Evolutionary conservation across 1,140 invertebrate genomes (phyloP), one percentile per base, ranked within the genome.

Genomic region (Papilio helenus): DNA sequence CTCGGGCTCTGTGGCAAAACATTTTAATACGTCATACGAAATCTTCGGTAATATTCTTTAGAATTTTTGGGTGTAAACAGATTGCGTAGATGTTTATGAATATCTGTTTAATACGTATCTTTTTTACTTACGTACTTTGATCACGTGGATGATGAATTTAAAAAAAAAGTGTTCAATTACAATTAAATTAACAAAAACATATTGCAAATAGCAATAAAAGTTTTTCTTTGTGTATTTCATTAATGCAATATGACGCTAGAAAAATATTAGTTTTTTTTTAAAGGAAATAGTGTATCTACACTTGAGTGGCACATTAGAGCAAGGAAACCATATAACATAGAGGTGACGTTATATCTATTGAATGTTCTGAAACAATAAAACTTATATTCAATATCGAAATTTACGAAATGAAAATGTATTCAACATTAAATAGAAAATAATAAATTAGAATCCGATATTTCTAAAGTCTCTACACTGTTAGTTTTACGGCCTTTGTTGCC

Each of bases 1-100:
- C 20, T 77, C 76, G 8, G 55, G 55, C 29, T 55, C 76, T 68
- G 83, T 84, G 61, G 80, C 71, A 77, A 68, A 80, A 61, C 20
- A 78, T 55, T 44, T 55, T 46, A 20, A 18, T 81, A 61, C 20
- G 58, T 61, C 20, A 61, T 0, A 8, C 26, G 61, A 68, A 68
- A 68, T 29, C 4, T 68, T 68, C 1, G 23, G 61, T 3, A 65
- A 65, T 26, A 26, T 16, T 61, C 58, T 26, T 23, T 16, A 26
- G 9, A 61, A 61, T 61, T 12, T 61, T 26, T 51, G 16, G 14
- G 18, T 51, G 49, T 51, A 51, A 46, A 14, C 2, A 46, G 46
- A 14, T 46, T n/a, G n/a, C n/a, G n/a, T n/a, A n/a, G n/a, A n/a
- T n/a, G n/a, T n/a, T n/a, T n/a, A n/a, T n/a, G n/a, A n/a, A n/a